Percentiles rank a stretch among this genome's conserved stretches.
Evolutionary conservation across 2,113 vertebrate genomes (phyloP).

Genomic region (Engystomops pustulosus): DNA sequence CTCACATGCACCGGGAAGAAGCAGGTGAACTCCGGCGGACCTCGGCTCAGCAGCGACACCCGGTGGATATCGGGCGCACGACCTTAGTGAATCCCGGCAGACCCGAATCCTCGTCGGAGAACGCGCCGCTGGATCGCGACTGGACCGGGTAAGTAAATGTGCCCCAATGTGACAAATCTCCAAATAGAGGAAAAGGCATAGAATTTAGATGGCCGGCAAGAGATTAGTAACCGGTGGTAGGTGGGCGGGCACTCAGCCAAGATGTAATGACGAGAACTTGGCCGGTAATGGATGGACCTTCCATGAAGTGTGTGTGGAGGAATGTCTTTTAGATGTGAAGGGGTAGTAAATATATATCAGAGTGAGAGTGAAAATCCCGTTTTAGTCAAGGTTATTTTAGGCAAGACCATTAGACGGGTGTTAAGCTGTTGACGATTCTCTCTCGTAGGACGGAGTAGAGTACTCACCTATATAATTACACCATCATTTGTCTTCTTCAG

Average conservation of each 20-base stretch:
- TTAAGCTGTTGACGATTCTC: neutral
- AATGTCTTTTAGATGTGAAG: slow-evolving; percentile 3
- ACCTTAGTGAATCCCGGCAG: no score
- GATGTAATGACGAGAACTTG: neutral
- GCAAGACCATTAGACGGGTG: neutral
- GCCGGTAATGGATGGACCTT: neutral
- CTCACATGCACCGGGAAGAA: no score
- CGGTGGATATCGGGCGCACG: no score
- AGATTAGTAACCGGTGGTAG: slow-evolving; percentile 29
- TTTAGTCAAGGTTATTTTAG: slow-evolving; percentile 10
- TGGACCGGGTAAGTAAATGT: no score
- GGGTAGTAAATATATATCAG: slow-evolving; percentile 17
- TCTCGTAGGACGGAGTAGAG: neutral
- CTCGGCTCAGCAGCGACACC: no score
- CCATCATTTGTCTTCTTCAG: neutral
- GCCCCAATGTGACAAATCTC: no score
- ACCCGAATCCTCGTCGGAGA: no score
- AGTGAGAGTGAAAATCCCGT: neutral
- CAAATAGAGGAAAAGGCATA: slow-evolving; percentile 9
- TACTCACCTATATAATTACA: no score
- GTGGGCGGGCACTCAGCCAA: slow-evolving; percentile 16
- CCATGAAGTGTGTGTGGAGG: neutral
- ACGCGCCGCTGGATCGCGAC: no score
- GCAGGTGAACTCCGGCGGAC: no score
- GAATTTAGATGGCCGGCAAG: slow-evolving; percentile 14